Conservation (phyloP, 2,797 vertebrate species). For the Rhinophrynus dorsalis region DNA sequence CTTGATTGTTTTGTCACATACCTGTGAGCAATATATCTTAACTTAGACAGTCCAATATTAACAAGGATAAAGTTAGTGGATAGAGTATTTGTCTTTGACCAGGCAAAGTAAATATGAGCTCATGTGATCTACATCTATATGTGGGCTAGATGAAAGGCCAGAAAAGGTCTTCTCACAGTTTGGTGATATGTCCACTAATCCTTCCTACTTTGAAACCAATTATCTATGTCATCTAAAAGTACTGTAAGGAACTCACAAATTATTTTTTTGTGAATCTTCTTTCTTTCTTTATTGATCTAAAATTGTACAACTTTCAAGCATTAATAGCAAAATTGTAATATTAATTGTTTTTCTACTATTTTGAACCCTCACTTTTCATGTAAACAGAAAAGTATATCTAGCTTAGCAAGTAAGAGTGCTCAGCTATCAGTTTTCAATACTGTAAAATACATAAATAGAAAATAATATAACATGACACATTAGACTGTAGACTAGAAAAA, state of each 20-base stretch:
- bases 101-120: conserved; percentile 40
- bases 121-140: conserved; percentile 27
- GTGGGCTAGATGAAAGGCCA: conserved; percentile 38
- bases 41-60: conserved; percentile 32
- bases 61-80: conserved; percentile 19
- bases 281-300: too few species aligned
- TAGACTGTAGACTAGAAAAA: too few species aligned
- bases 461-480: too few species aligned
- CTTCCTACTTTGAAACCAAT: conserved; percentile 22
- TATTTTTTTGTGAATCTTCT: too few species aligned
- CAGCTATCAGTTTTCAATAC: too few species aligned
- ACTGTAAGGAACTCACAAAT: not conserved
- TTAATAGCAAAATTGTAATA: too few species aligned
- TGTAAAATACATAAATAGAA: too few species aligned
- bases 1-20: conserved; percentile 33
- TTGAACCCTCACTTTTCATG: too few species aligned
- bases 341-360: too few species aligned
- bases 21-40: conserved; percentile 30
- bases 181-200: conserved; percentile 36
- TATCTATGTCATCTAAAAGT: conserved; percentile 20
- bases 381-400: too few species aligned
- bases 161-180: conserved; percentile 37
- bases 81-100: conserved; percentile 34
- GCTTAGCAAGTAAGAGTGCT: too few species aligned
- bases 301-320: too few species aligned